Percentiles rank a stretch among this genome's conserved stretches.
Evolutionary conservation across 2,113 vertebrate species (phyloP).

Genomic region (Vireo altiloquus): DNA sequence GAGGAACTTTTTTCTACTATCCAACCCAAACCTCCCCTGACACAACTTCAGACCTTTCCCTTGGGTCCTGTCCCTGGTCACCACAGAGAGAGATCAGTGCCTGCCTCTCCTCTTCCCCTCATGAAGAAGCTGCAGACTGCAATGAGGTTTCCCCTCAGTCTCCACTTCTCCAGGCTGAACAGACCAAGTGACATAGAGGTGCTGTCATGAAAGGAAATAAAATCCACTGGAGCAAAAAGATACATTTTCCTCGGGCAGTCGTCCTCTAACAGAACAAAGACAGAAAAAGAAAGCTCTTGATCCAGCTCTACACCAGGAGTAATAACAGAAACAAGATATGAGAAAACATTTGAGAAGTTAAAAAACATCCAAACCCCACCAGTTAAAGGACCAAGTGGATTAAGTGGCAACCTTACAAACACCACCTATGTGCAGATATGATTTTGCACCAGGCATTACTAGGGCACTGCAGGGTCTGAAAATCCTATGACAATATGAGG

Average conservation of each 20-base stretch:
- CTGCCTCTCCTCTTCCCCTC: background rate
- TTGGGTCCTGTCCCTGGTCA: background rate
- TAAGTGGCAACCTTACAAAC: background rate
- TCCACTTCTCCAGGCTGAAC: background rate
- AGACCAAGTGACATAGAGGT: background rate
- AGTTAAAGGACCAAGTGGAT: background rate
- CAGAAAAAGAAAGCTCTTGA: background rate
- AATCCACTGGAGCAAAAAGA: background rate
- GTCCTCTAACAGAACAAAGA: background rate
- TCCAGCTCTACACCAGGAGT: background rate
- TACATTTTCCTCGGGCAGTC: background rate
- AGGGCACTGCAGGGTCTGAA: background rate
- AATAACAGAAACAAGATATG: background rate
- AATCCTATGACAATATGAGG: background rate
- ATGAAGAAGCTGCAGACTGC: too few species aligned
- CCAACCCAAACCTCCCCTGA: background rate
- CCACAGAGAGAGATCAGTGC: too few species aligned
- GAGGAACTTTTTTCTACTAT: background rate
- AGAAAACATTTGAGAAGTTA: background rate
- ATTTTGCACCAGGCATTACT: accelerated
- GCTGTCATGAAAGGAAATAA: background rate
- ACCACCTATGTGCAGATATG: accelerated
- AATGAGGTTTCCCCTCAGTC: background rate
- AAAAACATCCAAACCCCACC: background rate
- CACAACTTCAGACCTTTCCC: background rate